Percentiles rank a stretch among this genome's conserved stretches.
Conservation (phyloP, 2,113 vertebrate genomes). For the Trochalopteron elliotii region DNA sequence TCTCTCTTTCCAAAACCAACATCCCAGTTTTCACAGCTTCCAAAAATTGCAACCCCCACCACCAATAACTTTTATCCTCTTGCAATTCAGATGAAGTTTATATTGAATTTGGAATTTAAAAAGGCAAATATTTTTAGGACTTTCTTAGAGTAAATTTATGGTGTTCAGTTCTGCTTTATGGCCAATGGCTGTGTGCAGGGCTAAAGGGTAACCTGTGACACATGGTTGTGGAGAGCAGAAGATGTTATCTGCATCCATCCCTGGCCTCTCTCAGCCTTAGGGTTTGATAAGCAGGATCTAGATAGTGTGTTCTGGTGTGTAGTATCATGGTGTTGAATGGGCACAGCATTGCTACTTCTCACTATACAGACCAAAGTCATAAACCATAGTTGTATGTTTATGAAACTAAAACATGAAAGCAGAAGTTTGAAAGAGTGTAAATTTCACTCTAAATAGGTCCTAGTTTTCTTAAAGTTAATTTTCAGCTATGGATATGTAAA, state of each 20-base stretch:
- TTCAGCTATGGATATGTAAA: neutral
- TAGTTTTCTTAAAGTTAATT: neutral
- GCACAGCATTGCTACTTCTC: neutral
- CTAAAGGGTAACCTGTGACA: neutral
- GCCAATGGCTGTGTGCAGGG: neutral
- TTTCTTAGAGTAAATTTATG: neutral
- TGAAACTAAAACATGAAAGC: neutral
- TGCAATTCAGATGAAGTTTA: neutral
- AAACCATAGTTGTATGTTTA: neutral
- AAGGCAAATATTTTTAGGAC: neutral
- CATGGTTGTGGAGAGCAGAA: neutral
- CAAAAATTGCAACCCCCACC: constrained; percentile 7
- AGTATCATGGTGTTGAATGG: neutral
- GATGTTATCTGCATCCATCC: neutral
- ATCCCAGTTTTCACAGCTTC: neutral
- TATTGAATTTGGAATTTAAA: neutral
- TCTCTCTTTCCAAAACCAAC: constrained; percentile 32
- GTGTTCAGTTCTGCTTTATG: neutral
- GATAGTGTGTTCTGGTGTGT: too few species aligned
- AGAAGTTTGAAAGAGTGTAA: neutral
- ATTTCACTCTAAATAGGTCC: neutral
- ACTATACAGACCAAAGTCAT: neutral
- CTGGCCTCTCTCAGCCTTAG: neutral
- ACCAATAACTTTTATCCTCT: neutral
- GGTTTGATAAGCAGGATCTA: neutral